phyloP scores from a whole-genome alignment of 2,888 invertebrate genomes.

The Aelia acuminata region DNA sequence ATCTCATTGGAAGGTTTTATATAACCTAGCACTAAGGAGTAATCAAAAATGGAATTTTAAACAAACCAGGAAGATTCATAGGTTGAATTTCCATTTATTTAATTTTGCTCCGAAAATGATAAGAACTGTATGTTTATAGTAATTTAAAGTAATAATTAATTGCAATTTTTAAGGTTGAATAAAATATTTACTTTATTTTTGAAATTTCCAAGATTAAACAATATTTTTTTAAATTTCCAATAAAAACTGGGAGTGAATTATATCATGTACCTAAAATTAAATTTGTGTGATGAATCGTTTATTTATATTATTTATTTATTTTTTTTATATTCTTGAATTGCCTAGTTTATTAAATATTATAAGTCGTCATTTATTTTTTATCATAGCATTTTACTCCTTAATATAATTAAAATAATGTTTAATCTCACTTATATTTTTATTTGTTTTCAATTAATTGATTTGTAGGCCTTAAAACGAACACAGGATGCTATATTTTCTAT shows the following conservation, averaged over 20 bases:
- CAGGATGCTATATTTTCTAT: neutral
- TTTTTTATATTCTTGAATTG: no score
- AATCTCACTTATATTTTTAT: no score
- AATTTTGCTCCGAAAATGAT: neutral
- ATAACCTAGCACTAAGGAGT: neutral
- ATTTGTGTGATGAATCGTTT: no score
- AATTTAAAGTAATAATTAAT: neutral
- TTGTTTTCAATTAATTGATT: no score
- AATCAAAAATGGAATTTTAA: neutral
- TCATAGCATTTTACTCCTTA: neutral
- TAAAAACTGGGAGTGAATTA: no score
- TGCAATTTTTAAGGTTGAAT: no score
- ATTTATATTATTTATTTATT: no score
- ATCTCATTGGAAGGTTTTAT: neutral
- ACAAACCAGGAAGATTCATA: neutral
- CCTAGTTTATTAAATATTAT: neutral
- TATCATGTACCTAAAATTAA: no score
- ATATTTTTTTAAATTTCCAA: neutral
- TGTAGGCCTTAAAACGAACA: neutral
- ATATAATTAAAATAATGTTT: no score
- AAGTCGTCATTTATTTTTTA: neutral
- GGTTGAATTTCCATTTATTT: neutral
- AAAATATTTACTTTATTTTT: no score
- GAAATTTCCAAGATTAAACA: no score
- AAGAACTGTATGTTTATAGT: neutral